Base-by-base conservation (phyloP, 2,888 invertebrate species). In the Steinernema carpocapsae region DNA sequence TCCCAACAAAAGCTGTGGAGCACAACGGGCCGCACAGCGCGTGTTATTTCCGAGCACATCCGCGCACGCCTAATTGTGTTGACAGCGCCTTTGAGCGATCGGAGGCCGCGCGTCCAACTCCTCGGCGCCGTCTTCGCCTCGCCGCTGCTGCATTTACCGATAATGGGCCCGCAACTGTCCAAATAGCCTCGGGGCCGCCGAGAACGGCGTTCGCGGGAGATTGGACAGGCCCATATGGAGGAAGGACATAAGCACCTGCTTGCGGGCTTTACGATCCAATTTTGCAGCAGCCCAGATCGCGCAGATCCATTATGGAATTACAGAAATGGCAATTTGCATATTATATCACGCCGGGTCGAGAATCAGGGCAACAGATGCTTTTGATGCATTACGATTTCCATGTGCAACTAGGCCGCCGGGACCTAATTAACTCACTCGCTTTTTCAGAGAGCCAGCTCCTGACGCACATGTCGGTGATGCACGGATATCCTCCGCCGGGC, bases 401-500 rank as follows among this genome's bases (percentile, higher is more conserved):
- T n/a, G 19, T 14, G 17, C 17, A 48, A 19, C 19, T 14, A 3
- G 24, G 56, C 22, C 2, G 6, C 26, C 56, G 24, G 4, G 48
- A 48, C 48, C 48, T 14, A 48, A 48, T 48, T 48, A 48, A 17
- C 48, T 29, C 59, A n/a, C 17, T 29, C 26, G 59, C 59, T 19
- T 29, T 80, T 82, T 51, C 80, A 83, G 83, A 78, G 32, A 79
- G 78, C 7, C 77, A 80, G 19, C 79, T 84, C 17, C 77, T 78
- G 46, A 71, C 80, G 56, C 84, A 84, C 75, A 79, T 83, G 82
- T 79, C 81, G 22, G 74, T 80, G 52, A 78, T 77, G 72, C 84
- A 84, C 75, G 83, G 83, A 46, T 80, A 74, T 42, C 81, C 84
- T 45, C 81, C 82, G 45, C 80, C 80, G 19, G 76, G 74, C 12